phyloP scores from a whole-genome alignment of 2,113 vertebrate species.

The Ptilorrhoa leucosticta region DNA sequence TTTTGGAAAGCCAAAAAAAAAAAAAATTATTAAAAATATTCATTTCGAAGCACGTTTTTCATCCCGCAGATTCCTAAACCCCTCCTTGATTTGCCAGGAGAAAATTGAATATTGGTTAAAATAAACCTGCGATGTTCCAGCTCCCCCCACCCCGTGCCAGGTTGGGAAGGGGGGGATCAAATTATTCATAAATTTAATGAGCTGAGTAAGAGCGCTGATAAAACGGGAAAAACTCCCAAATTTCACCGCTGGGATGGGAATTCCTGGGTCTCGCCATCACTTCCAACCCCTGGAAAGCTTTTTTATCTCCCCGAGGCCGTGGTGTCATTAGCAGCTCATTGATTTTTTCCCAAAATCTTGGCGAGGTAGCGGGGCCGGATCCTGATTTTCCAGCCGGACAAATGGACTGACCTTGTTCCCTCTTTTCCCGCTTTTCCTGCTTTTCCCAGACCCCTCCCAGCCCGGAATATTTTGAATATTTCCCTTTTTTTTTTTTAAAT shows the following conservation, averaged over 20 bases:
- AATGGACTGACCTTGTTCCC: neutral
- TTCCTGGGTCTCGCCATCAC: neutral
- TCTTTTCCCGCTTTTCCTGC: neutral
- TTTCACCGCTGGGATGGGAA: neutral
- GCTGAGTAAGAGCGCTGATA: neutral
- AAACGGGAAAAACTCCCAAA: neutral
- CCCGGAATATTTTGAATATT: neutral
- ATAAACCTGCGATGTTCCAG: neutral
- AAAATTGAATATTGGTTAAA: neutral
- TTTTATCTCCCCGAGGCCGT: neutral
- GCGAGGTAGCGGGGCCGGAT: neutral
- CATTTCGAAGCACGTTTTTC: neutral
- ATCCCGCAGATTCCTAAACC: neutral
- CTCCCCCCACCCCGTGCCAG: neutral
- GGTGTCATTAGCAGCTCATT: neutral
- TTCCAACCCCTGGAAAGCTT: neutral
- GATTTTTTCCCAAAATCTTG: neutral
- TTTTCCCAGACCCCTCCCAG: neutral
- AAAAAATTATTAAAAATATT: neutral
- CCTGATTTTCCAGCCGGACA: neutral
- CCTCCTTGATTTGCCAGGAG: neutral
- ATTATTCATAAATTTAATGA: neutral
- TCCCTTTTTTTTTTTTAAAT: neutral
- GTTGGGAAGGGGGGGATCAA: neutral
- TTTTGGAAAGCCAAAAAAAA: neutral